Evolutionary conservation across 37 sponge, comb jelly and placozoan species (phyloP).

Genomic region (Ephydatia muelleri): DNA sequence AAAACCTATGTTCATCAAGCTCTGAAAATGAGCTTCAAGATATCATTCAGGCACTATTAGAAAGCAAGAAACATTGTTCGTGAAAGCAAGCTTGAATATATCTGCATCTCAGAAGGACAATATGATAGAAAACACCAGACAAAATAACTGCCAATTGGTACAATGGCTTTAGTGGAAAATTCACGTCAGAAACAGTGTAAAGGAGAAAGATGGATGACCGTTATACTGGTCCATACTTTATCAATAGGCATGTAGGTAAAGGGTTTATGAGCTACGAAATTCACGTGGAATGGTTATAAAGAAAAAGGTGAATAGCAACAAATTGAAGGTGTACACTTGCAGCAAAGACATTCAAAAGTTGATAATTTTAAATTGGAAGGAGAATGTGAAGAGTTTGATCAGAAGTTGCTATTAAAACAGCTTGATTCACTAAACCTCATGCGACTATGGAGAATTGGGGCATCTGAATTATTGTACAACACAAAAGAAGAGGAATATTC

Average conservation of each 20-base stretch:
- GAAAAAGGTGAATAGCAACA: background rate
- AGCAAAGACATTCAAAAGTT: too few species aligned
- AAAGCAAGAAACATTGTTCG: slow-evolving; percentile 7
- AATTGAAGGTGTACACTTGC: slow-evolving; percentile 6
- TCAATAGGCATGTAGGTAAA: slow-evolving; percentile 7
- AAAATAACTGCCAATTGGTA: slow-evolving; percentile 2
- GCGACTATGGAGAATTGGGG: background rate
- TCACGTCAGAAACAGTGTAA: slow-evolving; percentile 35
- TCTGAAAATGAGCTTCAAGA: slow-evolving; percentile 2
- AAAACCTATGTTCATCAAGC: background rate
- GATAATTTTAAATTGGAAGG: too few species aligned
- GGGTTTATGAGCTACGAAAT: slow-evolving; percentile 10
- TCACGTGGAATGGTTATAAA: slow-evolving; percentile 8
- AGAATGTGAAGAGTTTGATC: background rate
- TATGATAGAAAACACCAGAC: slow-evolving; percentile 39
- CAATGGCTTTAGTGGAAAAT: slow-evolving; percentile 40
- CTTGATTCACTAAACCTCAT: background rate
- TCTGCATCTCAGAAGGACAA: slow-evolving; percentile 6
- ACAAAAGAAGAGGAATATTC: background rate
- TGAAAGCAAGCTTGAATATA: slow-evolving; percentile 27
- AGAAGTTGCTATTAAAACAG: background rate
- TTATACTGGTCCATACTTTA: slow-evolving; percentile 49
- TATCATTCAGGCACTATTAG: slow-evolving; percentile 3
- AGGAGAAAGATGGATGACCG: slow-evolving; percentile 37
- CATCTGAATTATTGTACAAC: background rate